A percentile compares a stretch with the other conserved stretches of the same genome.
phyloP scores from a whole-genome alignment of 2,113 vertebrate species.

The Semnornis frantzii region DNA sequence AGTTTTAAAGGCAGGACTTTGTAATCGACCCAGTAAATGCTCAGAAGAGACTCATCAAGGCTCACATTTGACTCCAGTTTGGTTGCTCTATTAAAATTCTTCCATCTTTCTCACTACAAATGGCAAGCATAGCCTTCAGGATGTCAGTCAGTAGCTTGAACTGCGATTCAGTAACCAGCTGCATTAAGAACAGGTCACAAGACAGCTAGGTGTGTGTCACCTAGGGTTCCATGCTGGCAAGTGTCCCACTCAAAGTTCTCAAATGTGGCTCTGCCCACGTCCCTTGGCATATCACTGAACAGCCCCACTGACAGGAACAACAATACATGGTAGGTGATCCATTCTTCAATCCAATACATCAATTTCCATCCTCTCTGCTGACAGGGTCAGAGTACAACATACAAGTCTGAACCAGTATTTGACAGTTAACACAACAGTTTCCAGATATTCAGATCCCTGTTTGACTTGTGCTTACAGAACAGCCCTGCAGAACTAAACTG shows the following conservation, averaged over 20 bases:
- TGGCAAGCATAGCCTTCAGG: not conserved
- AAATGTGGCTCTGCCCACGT: not conserved
- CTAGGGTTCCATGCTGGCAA: not conserved
- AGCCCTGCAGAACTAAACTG: not conserved
- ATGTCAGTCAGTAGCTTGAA: not conserved
- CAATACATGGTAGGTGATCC: not conserved
- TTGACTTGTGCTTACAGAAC: not conserved
- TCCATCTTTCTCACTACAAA: not conserved
- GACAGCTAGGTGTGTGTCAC: not conserved
- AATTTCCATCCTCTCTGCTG: not conserved
- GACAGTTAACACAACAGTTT: not conserved
- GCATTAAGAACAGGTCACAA: no score
- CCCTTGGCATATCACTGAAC: not conserved
- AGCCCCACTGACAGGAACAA: not conserved
- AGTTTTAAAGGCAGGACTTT: not conserved
- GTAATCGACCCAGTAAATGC: not conserved
- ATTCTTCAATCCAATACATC: not conserved
- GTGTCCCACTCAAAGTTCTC: not conserved
- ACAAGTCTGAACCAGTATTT: not conserved
- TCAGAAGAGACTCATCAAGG: not conserved
- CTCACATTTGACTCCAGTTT: not conserved
- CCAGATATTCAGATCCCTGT: not conserved
- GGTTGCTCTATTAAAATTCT: not conserved
- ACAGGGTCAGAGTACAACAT: not conserved
- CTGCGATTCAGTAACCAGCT: not conserved